Base-by-base conservation (phyloP, 2,113 vertebrate genomes). In the Gymnogyps californianus region DNA sequence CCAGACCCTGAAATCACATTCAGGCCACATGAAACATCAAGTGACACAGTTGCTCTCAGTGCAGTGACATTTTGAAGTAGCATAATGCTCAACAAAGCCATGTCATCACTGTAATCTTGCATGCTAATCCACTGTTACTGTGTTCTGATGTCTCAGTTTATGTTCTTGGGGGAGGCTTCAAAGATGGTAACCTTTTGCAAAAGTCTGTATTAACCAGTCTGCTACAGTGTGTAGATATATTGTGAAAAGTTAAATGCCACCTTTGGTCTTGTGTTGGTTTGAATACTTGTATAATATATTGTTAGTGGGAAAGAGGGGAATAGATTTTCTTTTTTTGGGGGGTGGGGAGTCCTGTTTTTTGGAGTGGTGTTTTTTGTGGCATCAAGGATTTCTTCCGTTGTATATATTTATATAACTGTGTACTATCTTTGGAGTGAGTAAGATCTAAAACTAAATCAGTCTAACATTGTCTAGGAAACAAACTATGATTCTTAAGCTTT, bases 101-200 rank as follows among this genome's bases (percentile, higher is more conserved):
- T 1, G 1, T 25, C 9, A 20, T 65, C 13, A 4, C 14, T 28
- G n/a, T 10, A 21, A 2, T 66, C 36, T 44, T 54, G 42, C 29
- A 32, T 1, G 0, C 22, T 69, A 62, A 47, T 26, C 14, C 44
- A 29, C 19, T 2, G 0, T 51, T 51, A 13, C 0, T 2, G 12
- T 49, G 10, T 79, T 47, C 75, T 46, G 34, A 19, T 38, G 13
- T 29, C n/a, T 80, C 42, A 7, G 19, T 46, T 86, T 26, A 4
- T 57, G 16, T 32, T 72, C 44, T 31, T 47, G n/a, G 32, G 83
- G 28, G 28, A 58, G 19, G 8, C 32, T 85, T 85, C 47, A 51
- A 66, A 67, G n/a, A 24, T 16, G 3, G 10, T 24, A 47, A 26
- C 34, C 3, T 88, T 55, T 38, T 55, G 15, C 16, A 55, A 13